phyloP scores from a whole-genome alignment of 2,113 vertebrate genomes.

The Mionectes macconnelli region DNA sequence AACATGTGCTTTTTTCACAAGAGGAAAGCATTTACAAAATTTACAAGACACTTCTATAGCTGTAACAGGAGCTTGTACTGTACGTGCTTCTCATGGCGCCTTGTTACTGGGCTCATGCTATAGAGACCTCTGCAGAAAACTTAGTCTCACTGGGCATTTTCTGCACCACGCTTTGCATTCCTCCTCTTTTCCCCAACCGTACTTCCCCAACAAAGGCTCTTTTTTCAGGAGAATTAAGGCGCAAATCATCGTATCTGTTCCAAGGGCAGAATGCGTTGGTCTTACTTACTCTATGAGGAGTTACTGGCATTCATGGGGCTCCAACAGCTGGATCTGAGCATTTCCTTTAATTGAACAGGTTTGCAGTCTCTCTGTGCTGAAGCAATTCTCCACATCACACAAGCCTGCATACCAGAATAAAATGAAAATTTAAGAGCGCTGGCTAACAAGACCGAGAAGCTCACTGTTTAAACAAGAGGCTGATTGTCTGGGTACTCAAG shows the following conservation, averaged over 20 bases:
- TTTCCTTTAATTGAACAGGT: conserved; percentile 73
- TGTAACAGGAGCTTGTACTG: neutral
- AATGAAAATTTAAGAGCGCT: conserved; percentile 64
- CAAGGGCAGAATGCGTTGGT: conserved; percentile 14
- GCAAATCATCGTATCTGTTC: neutral
- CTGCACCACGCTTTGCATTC: conserved; percentile 39
- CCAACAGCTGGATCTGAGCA: conserved; percentile 73
- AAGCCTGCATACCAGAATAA: conserved; percentile 55
- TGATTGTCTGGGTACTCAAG: conserved; percentile 70
- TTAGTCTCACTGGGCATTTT: neutral
- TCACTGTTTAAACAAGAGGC: conserved; percentile 70
- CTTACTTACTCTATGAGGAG: conserved; percentile 44
- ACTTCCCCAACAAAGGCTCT: conserved; percentile 50
- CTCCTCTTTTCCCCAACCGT: neutral
- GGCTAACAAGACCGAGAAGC: conserved; percentile 71
- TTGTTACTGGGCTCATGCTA: neutral
- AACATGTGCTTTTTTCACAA: neutral
- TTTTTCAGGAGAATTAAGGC: conserved; percentile 16
- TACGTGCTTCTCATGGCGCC: neutral
- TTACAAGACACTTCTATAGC: neutral
- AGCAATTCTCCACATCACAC: conserved; percentile 69
- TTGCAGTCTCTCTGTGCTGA: conserved; percentile 52
- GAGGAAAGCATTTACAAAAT: neutral
- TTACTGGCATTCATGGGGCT: conserved; percentile 28
- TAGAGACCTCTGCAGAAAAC: neutral